These are phyloP conservation scores for Dryococelus australis DNA, from an alignment of 2,888 invertebrate species.

Conservation along the genomic window DNA sequence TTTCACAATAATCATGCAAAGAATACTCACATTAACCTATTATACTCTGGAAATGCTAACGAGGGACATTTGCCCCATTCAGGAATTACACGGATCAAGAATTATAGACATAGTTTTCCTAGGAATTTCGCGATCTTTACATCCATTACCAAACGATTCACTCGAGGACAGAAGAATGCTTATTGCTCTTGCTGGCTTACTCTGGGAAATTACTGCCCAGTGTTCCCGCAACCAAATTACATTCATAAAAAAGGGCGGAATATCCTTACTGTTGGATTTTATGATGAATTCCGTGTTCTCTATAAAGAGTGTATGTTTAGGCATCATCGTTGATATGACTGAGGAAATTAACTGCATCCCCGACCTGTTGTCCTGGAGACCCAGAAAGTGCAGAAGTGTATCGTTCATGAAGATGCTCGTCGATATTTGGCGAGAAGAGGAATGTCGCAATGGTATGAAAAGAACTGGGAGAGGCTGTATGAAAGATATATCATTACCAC, in stretches of 20 bases:
- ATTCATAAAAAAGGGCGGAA: neutral
- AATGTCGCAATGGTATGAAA: neutral
- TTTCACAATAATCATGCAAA: neutral
- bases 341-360: neutral
- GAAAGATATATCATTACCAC: neutral
- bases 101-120: neutral
- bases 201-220: neutral
- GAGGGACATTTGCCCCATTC: neutral
- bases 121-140: neutral
- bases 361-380: neutral
- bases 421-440: conserved; percentile 22
- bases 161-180: neutral
- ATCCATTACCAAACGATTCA: neutral
- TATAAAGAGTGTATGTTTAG: neutral
- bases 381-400: neutral
- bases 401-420: neutral
- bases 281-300: neutral
- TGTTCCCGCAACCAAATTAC: neutral
- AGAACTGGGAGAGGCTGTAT: conserved; percentile 5
- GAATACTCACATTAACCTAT: neutral
- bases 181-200: neutral
- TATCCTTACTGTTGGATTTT: neutral
- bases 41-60: neutral
- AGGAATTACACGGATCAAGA: neutral
- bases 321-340: neutral